Evolutionary conservation across 2,888 invertebrate species (phyloP), one percentile per base, ranked within the genome.

Genomic region (Hemaris fuciformis): DNA sequence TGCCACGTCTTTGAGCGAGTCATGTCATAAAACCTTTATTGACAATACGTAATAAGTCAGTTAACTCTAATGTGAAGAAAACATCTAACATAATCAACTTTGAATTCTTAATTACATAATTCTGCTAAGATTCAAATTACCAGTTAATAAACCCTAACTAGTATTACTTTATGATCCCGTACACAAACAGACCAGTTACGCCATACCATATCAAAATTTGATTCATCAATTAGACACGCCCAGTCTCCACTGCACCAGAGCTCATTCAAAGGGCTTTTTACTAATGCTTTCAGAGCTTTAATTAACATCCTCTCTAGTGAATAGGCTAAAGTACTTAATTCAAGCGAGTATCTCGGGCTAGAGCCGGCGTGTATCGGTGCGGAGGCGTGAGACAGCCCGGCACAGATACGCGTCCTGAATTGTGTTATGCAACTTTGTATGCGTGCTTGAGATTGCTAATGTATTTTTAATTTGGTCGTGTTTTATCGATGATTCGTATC

Each of bases 291-390:
- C 84, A 85, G 80, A 75, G 70, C 79, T 83, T 88, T 89, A 90
- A 90, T 91, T 89, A 89, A 85, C 88, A 85, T 85, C 81, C 84
- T 84, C 84, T 84, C 80, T 81, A 76, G 78, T 85, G 87, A 87
- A 89, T 87, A 84, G 83, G 75, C 69, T 72, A 79, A 77, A 76
- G 82, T 79, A 77, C 83, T 87, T 86, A 82, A 84, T 83, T 83
- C 77, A 76, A 81, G 80, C 77, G 76, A 70, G 69, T 72, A 60
- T 34, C 38, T 10, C 42, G 25, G 13, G n/a, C 34, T 46, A 23
- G 31, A 31, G 43, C 38, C 45, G n/a, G 13, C 38, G 20, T 60
- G 13, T 38, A 8, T 57, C 10, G n/a, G 15, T 18, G 57, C n/a
- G 20, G 64, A 68, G 66, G 65, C 69, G 70, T 72, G 77, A 70